phyloP scores from a whole-genome alignment of 2,113 vertebrate genomes.

The Isurus oxyrinchus region DNA sequence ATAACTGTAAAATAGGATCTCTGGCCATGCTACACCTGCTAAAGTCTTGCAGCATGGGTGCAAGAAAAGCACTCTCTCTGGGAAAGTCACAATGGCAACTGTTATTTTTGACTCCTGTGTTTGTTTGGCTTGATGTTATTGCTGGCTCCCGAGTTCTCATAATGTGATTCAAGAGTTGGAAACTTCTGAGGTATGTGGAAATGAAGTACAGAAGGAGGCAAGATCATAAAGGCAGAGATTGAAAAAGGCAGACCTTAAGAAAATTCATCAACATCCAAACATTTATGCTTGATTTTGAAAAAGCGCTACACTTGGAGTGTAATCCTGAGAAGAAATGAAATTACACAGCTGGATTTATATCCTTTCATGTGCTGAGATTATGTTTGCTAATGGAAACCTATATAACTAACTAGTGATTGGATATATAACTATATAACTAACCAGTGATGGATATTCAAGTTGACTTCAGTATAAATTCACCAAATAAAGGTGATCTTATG shows the following conservation, averaged over 20 bases:
- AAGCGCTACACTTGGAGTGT: background rate
- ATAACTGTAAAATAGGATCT: background rate
- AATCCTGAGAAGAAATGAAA: background rate
- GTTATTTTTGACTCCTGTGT: background rate
- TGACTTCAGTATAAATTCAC: background rate
- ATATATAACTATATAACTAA: background rate
- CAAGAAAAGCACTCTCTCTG: background rate
- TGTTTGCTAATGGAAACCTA: background rate
- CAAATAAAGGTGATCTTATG: background rate
- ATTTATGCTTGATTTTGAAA: background rate
- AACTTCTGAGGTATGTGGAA: background rate
- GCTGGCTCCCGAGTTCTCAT: background rate
- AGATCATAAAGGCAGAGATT: background rate
- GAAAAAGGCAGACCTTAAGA: background rate
- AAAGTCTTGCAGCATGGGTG: background rate
- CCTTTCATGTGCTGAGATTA: background rate
- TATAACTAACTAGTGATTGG: background rate
- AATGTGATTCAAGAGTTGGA: background rate
- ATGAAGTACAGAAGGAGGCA: background rate
- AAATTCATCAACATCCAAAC: background rate
- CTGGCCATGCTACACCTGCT: background rate
- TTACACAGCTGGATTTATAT: background rate
- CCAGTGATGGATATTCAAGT: background rate
- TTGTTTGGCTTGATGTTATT: background rate
- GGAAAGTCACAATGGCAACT: background rate